These are phyloP conservation scores for Okamejei kenojei DNA, from an alignment of 2,797 vertebrate genomes.

Conservation along the genomic window DNA sequence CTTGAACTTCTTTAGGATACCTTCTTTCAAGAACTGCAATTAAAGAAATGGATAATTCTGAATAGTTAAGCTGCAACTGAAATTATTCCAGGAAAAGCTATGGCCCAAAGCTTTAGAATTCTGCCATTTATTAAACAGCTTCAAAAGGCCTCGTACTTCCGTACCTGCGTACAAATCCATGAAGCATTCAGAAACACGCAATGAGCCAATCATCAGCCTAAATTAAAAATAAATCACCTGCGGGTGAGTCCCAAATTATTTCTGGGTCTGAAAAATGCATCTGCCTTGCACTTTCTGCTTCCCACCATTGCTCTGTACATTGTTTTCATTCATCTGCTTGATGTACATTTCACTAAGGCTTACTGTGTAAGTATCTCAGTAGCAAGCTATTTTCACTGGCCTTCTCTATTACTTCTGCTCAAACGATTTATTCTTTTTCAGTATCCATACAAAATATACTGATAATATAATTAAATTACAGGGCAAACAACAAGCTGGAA, in stretches of 20 bases:
- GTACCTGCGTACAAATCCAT: not conserved
- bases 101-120: not conserved
- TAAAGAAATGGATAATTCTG: conserved; percentile 35
- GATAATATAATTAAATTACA: not conserved
- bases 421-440: not conserved
- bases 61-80: not conserved
- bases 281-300: not conserved
- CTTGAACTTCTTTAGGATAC: conserved; percentile 93
- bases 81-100: not conserved
- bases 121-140: not conserved
- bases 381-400: not conserved
- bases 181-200: not conserved
- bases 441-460: not conserved
- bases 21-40: conserved; percentile 76
- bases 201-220: not conserved
- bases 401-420: not conserved
- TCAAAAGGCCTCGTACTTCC: not conserved
- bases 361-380: not conserved
- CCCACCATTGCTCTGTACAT: not conserved
- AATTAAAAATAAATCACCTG: not conserved
- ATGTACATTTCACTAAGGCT: not conserved
- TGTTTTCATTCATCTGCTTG: not conserved
- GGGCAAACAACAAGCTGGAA: not conserved
- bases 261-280: not conserved
- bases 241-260: not conserved